Percentiles rank a stretch among this genome's conserved stretches.
Evolutionary conservation across 2,113 vertebrate species (phyloP).

Genomic region (western clawed frog (Xenopus tropicalis)): UCB_Xtro_10.0 CM004448.2:29982501-29983000

Average conservation of each 20-base stretch:
- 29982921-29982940: not conserved
- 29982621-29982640: too few relatives aligned
- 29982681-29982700: too few relatives aligned
- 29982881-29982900: constrained; percentile 18
- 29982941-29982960: not conserved
- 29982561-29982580: too few relatives aligned
- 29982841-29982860: constrained; percentile 28
- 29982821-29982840: constrained; percentile 12
- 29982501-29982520: too few relatives aligned
- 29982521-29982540: too few relatives aligned
- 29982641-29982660: too few relatives aligned
- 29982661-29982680: too few relatives aligned
- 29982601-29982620: too few relatives aligned
- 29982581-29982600: too few relatives aligned
- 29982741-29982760: constrained; percentile 7
- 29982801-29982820: constrained; percentile 13
- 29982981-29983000: too few relatives aligned
- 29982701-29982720: not conserved
- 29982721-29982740: constrained; percentile 23
- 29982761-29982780: constrained; percentile 18
- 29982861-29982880: constrained; percentile 23
- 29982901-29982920: constrained; percentile 12
- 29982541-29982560: too few relatives aligned
- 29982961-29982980: constrained; percentile 5
- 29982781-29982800: constrained; percentile 15